Evolutionary conservation across 2,888 invertebrate species (phyloP).

Genomic region (Tupiocoris notatus): DNA sequence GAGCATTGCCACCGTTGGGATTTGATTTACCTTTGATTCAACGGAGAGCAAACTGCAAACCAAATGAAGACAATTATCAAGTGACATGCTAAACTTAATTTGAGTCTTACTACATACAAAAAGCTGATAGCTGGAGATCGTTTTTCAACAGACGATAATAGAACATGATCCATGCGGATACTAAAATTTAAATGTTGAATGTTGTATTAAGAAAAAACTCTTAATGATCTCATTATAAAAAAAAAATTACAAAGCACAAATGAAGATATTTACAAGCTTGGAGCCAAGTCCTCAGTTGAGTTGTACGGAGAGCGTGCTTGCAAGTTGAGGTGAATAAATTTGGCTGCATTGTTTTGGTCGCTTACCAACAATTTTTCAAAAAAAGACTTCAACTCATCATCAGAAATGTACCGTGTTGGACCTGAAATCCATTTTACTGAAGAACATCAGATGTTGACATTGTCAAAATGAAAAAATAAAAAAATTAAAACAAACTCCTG

Average conservation of each 20-base stretch:
- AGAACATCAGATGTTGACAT: no score
- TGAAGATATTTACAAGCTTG: constrained; percentile 62
- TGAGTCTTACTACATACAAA: no score
- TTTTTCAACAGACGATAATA: no score
- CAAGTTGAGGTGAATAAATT: constrained; percentile 67
- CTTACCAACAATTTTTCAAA: constrained; percentile 70
- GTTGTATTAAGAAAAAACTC: no score
- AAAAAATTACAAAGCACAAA: not conserved
- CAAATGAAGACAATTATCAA: no score
- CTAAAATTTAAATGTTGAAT: no score
- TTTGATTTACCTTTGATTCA: constrained; percentile 62
- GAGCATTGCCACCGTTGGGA: constrained; percentile 73
- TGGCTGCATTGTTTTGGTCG: constrained; percentile 72
- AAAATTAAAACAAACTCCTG: no score
- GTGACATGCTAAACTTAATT: no score
- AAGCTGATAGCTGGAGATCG: no score
- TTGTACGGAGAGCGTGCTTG: constrained; percentile 73
- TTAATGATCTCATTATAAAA: not conserved
- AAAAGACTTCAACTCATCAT: constrained; percentile 65
- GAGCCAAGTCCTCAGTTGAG: constrained; percentile 69
- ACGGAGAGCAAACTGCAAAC: constrained; percentile 65
- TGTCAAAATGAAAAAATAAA: no score
- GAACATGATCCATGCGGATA: no score
- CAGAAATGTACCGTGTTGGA: constrained; percentile 52
- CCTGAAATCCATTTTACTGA: no score